phyloP scores from a whole-genome alignment of 2,888 invertebrate species.

The Euplexia lucipara region DNA sequence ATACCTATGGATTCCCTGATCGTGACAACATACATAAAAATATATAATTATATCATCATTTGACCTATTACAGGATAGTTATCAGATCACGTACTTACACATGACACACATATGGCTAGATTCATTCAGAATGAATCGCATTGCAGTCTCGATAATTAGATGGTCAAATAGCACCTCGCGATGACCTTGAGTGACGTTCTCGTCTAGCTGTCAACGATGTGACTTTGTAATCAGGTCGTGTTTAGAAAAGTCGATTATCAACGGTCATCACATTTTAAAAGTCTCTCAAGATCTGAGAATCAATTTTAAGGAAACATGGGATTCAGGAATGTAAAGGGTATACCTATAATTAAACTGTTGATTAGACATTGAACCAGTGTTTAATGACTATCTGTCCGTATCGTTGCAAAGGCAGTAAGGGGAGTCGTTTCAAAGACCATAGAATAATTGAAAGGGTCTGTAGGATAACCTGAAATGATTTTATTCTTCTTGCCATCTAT shows the following conservation, averaged over 20 bases:
- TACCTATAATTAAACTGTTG: too few relatives aligned
- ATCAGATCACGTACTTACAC: slow-evolving; percentile 13
- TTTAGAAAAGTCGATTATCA: slow-evolving; percentile 7
- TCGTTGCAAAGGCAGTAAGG: too few relatives aligned
- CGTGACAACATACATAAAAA: background rate
- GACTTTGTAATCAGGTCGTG: slow-evolving; percentile 6
- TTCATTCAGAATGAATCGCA: slow-evolving; percentile 30
- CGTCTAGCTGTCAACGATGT: slow-evolving; percentile 23
- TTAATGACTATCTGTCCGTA: too few relatives aligned
- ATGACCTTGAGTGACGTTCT: slow-evolving; percentile 51
- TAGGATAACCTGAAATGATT: too few relatives aligned
- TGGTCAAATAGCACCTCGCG: slow-evolving; percentile 51
- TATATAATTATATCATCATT: slow-evolving; percentile 1
- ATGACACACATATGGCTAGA: slow-evolving; percentile 22
- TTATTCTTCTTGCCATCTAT: too few relatives aligned
- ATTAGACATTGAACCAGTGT: too few relatives aligned
- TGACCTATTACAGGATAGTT: slow-evolving; percentile 15
- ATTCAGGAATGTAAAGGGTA: too few relatives aligned
- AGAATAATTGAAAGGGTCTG: too few relatives aligned
- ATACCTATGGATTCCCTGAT: background rate
- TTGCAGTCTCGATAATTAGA: slow-evolving; percentile 40
- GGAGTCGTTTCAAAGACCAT: too few relatives aligned
- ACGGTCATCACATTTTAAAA: background rate
- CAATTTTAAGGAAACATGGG: background rate
- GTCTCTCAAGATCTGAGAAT: background rate